phyloP scores from a whole-genome alignment of 2,888 invertebrate species.

The Ethmia dodecea region DNA sequence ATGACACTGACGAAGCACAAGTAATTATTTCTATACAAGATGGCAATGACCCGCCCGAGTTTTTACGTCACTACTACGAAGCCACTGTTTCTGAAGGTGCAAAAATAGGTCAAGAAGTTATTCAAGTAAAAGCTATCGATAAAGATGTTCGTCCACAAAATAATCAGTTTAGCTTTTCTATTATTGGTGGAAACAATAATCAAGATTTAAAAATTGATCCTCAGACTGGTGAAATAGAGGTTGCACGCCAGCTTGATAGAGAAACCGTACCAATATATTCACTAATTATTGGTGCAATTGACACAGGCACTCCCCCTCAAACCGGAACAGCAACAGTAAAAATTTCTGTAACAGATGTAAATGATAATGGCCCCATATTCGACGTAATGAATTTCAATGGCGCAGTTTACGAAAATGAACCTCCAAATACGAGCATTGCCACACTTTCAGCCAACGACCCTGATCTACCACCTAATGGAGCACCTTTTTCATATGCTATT shows the following conservation, averaged over 20 bases:
- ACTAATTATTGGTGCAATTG: conserved; percentile 90
- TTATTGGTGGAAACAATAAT: conserved; percentile 88
- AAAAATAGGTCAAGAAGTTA: conserved; percentile 82
- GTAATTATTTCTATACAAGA: conserved; percentile 96
- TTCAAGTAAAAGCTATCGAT: conserved; percentile 90
- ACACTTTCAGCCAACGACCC: conserved; percentile 92
- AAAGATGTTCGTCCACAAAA: conserved; percentile 94
- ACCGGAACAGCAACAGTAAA: conserved; percentile 93
- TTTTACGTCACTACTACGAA: conserved; percentile 87
- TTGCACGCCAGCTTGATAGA: conserved; percentile 85
- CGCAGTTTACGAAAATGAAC: conserved; percentile 91
- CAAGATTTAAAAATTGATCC: conserved; percentile 93
- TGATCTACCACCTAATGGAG: conserved; percentile 93
- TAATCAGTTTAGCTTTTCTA: conserved; percentile 94
- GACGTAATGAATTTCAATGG: conserved; percentile 84
- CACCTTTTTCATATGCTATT: conserved; percentile 90
- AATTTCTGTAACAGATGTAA: conserved; percentile 90
- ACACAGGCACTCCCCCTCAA: conserved; percentile 92
- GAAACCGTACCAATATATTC: conserved; percentile 87
- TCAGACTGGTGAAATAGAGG: conserved; percentile 89
- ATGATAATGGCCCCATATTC: conserved; percentile 94
- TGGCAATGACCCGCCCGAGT: conserved; percentile 97
- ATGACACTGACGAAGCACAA: conserved; percentile 96
- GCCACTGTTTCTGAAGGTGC: conserved; percentile 90
- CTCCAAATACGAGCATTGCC: conserved; percentile 88